A percentile compares a stretch with the other conserved stretches of the same genome.
Conservation (phyloP, 1,140 invertebrate genomes). For the Saccostrea cuccullata region DNA sequence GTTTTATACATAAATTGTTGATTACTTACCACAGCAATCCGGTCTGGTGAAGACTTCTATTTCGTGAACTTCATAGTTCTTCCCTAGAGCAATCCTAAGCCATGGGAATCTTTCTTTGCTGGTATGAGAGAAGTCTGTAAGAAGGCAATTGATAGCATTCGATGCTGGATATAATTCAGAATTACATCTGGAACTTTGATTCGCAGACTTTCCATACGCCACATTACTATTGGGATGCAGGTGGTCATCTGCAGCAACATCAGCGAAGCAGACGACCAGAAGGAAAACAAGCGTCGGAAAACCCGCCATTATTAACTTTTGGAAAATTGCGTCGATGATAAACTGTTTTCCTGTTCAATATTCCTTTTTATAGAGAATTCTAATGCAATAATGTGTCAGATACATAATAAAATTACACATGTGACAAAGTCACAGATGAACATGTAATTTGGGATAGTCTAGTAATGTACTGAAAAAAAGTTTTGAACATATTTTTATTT, state of each 20-base stretch:
- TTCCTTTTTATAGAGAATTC: too few species aligned
- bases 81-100: background rate
- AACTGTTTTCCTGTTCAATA: too few species aligned
- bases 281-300: too few species aligned
- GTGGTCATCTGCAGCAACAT: background rate
- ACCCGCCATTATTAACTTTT: too few species aligned
- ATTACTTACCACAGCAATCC: background rate
- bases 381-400: too few species aligned
- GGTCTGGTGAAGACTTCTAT: background rate
- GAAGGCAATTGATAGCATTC: background rate
- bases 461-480: too few species aligned
- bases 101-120: background rate
- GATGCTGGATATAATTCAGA: background rate
- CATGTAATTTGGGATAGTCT: too few species aligned
- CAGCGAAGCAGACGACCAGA: too few species aligned
- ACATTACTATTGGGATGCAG: background rate
- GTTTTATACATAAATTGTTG: background rate
- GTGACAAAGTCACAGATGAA: too few species aligned
- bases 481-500: too few species aligned
- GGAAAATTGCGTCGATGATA: too few species aligned
- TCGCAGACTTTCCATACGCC: background rate
- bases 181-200: background rate
- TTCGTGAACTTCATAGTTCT: background rate
- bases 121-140: background rate
- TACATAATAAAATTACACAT: too few species aligned